These are phyloP conservation scores for Stomatorhinus ivindoensis DNA, from an alignment of 2,113 vertebrate genomes.

Conservation along the genomic window DNA sequence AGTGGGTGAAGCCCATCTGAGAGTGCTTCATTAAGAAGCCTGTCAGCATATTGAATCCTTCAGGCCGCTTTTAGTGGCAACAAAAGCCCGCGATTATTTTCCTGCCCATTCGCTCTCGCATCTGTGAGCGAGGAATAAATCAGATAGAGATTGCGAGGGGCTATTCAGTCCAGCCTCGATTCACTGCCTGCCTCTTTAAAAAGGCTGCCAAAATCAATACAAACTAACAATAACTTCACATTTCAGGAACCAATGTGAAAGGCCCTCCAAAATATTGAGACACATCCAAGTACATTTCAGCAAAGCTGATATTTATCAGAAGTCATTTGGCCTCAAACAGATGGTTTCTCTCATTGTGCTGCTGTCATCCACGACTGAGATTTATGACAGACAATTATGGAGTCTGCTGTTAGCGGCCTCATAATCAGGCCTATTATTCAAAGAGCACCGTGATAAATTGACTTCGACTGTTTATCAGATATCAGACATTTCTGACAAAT, in stretches of 20 bases:
- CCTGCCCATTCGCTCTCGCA: constrained; percentile 61
- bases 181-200: constrained; percentile 59
- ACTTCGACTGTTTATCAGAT: constrained; percentile 89
- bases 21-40: constrained; percentile 48
- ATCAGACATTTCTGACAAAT: constrained; percentile 73
- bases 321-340: constrained; percentile 82
- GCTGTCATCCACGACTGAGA: constrained; percentile 89
- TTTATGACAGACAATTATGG: constrained; percentile 94
- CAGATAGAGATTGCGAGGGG: constrained; percentile 69
- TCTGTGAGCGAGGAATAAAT: constrained; percentile 71
- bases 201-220: constrained; percentile 76
- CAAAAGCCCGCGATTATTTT: constrained; percentile 65
- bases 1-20: constrained; percentile 30
- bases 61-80: constrained; percentile 56
- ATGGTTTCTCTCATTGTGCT: constrained; percentile 84
- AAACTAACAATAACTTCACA: constrained; percentile 82
- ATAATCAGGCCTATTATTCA: constrained; percentile 97
- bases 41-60: constrained; percentile 63
- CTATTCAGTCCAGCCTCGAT: constrained; percentile 72
- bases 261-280: constrained; percentile 85
- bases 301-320: constrained; percentile 83
- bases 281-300: constrained; percentile 81
- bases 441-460: constrained; percentile 89
- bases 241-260: constrained; percentile 80
- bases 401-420: constrained; percentile 83